Conservation (phyloP, 2,113 vertebrate genomes). For the Terrapene triunguis region DNA sequence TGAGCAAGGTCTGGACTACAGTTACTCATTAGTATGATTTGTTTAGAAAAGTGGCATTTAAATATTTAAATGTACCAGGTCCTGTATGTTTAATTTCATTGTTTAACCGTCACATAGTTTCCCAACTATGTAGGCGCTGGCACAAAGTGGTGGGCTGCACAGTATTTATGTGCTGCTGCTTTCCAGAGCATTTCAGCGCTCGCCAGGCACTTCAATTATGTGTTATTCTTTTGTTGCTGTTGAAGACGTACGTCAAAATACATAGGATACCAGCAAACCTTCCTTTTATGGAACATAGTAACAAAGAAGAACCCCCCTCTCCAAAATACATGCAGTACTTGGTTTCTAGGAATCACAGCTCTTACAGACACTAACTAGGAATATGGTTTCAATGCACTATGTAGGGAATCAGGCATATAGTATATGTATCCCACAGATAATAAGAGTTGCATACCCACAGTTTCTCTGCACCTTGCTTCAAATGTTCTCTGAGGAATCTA, state of each 20-base stretch:
- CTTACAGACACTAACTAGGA: slow-evolving; percentile 13
- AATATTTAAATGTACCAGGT: slow-evolving; percentile 85
- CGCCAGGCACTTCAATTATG: slow-evolving; percentile 63
- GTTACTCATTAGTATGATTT: slow-evolving; percentile 75
- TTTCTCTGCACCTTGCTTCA: not conserved
- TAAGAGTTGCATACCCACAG: not conserved
- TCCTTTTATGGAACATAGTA: not conserved
- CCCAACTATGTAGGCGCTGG: slow-evolving; percentile 83
- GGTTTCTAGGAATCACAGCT: not conserved
- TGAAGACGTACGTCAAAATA: slow-evolving; percentile 11
- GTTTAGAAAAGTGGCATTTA: slow-evolving; percentile 83
- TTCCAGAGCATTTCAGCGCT: slow-evolving; percentile 69
- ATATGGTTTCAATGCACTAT: not conserved
- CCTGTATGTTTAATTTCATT: slow-evolving; percentile 85
- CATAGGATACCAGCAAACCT: not conserved
- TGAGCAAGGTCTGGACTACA: slow-evolving; percentile 50
- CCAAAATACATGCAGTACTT: not conserved
- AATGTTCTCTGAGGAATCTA: not conserved
- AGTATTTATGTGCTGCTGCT: slow-evolving; percentile 77
- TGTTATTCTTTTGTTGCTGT: slow-evolving; percentile 62
- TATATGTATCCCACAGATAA: not conserved
- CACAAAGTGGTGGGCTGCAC: slow-evolving; percentile 66
- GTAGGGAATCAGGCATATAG: not conserved
- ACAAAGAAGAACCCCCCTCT: not conserved
- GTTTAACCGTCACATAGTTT: slow-evolving; percentile 86